These are phyloP conservation scores for Alcedo atthis DNA, from an alignment of 2,797 vertebrate genomes.

Conservation along the genomic window DNA sequence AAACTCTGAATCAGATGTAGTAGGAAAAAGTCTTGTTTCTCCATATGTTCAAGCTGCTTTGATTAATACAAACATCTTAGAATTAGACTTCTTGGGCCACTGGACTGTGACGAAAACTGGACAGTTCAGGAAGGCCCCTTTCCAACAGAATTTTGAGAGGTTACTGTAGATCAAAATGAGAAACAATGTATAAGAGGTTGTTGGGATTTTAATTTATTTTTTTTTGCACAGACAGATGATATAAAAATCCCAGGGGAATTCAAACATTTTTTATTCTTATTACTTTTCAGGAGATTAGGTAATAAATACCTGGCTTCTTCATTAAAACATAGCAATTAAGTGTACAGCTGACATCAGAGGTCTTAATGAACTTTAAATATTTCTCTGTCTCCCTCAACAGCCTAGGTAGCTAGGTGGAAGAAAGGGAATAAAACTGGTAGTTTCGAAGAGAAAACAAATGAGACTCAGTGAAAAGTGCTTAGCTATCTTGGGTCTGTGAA, in stretches of 20 bases:
- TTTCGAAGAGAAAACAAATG: not conserved
- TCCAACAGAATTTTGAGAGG: not conserved
- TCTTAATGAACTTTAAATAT: not conserved
- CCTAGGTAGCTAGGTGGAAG: not conserved
- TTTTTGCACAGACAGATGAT: not conserved
- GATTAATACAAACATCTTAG: not conserved
- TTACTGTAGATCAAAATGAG: not conserved
- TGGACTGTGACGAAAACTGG: not conserved
- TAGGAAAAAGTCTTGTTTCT: not conserved
- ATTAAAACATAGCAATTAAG: not conserved
- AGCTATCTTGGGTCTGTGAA: not conserved
- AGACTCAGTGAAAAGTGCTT: not conserved
- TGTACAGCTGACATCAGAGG: not conserved
- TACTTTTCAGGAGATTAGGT: not conserved
- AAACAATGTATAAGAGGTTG: not conserved
- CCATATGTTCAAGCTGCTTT: not conserved
- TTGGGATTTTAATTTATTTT: not conserved
- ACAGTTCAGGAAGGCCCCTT: not conserved
- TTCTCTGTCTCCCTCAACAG: not conserved
- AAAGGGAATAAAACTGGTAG: not conserved
- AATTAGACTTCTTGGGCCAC: not conserved
- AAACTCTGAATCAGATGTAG: fast-evolving
- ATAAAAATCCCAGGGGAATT: not conserved
- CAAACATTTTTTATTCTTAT: not conserved
- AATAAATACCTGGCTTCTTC: not conserved